A percentile compares a stretch with the other conserved stretches of the same genome.
Evolutionary conservation across 2,797 vertebrate species (phyloP).

Genomic region (Neostethus bicornis): DNA sequence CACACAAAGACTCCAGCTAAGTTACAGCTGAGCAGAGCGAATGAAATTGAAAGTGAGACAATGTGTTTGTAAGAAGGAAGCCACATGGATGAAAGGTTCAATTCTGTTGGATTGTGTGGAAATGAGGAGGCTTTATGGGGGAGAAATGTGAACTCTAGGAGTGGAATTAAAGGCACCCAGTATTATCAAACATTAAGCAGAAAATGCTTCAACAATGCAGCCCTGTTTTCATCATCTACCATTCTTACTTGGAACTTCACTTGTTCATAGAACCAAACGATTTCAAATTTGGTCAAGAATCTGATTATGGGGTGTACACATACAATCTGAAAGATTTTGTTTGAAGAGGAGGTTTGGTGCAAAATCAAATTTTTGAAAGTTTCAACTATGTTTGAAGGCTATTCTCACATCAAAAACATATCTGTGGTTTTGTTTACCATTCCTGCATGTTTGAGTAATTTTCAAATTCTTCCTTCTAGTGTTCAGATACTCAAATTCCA

Average conservation of each 20-base stretch:
- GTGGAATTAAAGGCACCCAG: slow-evolving; percentile 53
- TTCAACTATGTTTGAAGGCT: too few species aligned
- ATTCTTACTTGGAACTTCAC: slow-evolving; percentile 14
- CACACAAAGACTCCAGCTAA: slow-evolving; percentile 51
- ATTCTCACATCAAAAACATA: too few species aligned
- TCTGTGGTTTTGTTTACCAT: too few species aligned
- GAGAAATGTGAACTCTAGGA: slow-evolving; percentile 36
- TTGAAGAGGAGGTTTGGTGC: too few species aligned
- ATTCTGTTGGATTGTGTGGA: slow-evolving; percentile 46
- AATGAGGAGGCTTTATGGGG: slow-evolving; percentile 13
- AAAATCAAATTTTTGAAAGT: too few species aligned
- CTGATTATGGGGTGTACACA: too few species aligned
- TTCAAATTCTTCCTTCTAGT: too few species aligned
- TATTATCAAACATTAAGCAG: slow-evolving; percentile 66
- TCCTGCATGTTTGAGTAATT: too few species aligned
- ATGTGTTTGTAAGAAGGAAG: slow-evolving; percentile 49
- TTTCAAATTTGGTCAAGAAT: slow-evolving; percentile 21
- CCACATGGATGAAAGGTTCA: slow-evolving; percentile 36
- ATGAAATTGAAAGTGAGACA: slow-evolving; percentile 67
- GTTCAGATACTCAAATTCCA: too few species aligned
- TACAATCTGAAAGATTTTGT: slow-evolving; percentile 11
- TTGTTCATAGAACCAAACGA: slow-evolving; percentile 17
- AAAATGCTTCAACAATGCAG: slow-evolving; percentile 56
- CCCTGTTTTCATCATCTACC: slow-evolving; percentile 53
- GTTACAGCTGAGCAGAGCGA: slow-evolving; percentile 63